Evolutionary conservation across 1,140 invertebrate genomes (phyloP).

Genomic region (Cotesia glomerata): DNA sequence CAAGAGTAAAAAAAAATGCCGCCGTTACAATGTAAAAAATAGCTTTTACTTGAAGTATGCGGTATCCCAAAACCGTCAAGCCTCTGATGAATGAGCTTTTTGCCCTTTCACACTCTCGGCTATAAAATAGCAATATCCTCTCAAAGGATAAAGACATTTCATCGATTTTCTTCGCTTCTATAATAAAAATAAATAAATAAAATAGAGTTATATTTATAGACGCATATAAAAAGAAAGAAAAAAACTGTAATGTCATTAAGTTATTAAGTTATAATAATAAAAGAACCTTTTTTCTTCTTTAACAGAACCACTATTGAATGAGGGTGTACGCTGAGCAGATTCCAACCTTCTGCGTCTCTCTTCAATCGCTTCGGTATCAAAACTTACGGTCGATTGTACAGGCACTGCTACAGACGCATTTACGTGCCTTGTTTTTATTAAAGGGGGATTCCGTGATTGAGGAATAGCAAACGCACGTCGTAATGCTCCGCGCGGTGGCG

Average conservation of each 20-base stretch:
- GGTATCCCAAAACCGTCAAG: neutral
- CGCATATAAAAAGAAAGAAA: neutral
- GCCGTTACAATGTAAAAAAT: neutral
- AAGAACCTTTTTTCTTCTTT: conserved; percentile 50
- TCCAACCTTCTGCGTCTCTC: conserved; percentile 57
- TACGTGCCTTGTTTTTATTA: conserved; percentile 72
- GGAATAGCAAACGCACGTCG: conserved; percentile 73
- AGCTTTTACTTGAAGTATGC: neutral
- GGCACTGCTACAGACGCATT: conserved; percentile 51
- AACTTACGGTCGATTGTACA: conserved; percentile 51
- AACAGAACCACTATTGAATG: conserved; percentile 50
- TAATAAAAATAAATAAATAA: neutral
- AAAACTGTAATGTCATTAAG: neutral
- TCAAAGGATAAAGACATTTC: conserved; percentile 21
- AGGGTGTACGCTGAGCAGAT: conserved; percentile 52
- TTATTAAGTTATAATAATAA: neutral
- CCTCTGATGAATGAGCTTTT: neutral
- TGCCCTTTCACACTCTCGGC: neutral
- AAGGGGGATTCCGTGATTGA: conserved; percentile 75
- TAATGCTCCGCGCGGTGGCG: conserved; percentile 73
- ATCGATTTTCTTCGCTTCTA: conserved; percentile 45
- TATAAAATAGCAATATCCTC: conserved; percentile 6
- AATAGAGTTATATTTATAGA: neutral
- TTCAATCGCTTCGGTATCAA: conserved; percentile 55
- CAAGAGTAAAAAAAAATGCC: conserved; percentile 11